A percentile compares a stretch with the other conserved stretches of the same genome.
Evolutionary conservation across 1,140 invertebrate species (phyloP).

Genomic region (Drosophila kepulauana): DNA sequence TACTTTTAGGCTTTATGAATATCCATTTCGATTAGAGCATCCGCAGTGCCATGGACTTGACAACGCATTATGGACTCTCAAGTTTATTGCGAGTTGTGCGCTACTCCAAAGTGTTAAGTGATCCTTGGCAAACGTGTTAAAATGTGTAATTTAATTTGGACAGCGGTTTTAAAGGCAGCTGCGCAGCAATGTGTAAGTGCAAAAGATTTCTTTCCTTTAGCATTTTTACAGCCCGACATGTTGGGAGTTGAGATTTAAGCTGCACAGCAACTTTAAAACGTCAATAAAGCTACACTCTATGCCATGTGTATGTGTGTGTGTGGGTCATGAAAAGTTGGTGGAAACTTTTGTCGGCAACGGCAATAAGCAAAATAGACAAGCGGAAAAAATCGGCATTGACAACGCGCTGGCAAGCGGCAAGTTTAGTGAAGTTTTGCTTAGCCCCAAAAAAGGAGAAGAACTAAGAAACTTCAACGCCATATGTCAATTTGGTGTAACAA

Average conservation of each 20-base stretch:
- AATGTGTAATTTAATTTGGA: slow-evolving; percentile 68
- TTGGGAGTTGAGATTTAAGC: slow-evolving; percentile 50
- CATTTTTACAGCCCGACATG: slow-evolving; percentile 41
- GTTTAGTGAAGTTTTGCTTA: slow-evolving; percentile 49
- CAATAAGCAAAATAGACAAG: slow-evolving; percentile 65
- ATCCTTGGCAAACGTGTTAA: slow-evolving; percentile 59
- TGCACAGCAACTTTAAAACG: slow-evolving; percentile 34
- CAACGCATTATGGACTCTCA: slow-evolving; percentile 5
- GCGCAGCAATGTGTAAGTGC: slow-evolving; percentile 2
- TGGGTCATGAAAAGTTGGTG: slow-evolving; percentile 28
- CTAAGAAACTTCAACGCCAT: slow-evolving; percentile 59
- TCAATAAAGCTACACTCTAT: slow-evolving; percentile 32
- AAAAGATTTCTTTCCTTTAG: slow-evolving; percentile 24
- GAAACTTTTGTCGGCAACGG: slow-evolving; percentile 42
- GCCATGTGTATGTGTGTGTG: not conserved
- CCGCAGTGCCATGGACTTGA: not conserved
- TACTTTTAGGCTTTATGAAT: not conserved
- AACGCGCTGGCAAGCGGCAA: slow-evolving; percentile 35
- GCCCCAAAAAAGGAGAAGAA: slow-evolving; percentile 1
- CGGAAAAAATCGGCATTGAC: slow-evolving; percentile 66
- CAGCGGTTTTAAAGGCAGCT: slow-evolving; percentile 37
- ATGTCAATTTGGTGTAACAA: slow-evolving; percentile 71
- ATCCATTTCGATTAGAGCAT: slow-evolving; percentile 9
- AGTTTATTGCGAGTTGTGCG: slow-evolving; percentile 31
- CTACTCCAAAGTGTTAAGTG: slow-evolving; percentile 54